These are phyloP conservation scores for Cygnus atratus DNA, from an alignment of 2,113 vertebrate species.

Conservation along the genomic window DNA sequence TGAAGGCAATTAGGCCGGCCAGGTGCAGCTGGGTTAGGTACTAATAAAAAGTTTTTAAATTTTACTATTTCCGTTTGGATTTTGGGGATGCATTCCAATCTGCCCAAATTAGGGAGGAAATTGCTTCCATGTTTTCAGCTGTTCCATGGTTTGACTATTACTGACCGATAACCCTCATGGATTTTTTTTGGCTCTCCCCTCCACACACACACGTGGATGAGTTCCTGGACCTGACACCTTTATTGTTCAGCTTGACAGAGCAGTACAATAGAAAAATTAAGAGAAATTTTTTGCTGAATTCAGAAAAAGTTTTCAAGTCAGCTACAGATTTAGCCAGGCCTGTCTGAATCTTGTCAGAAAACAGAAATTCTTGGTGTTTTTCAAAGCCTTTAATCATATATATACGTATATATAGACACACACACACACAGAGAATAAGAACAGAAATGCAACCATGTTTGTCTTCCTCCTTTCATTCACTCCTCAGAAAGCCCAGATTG, in stretches of 20 bases:
- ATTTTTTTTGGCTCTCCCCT: not conserved
- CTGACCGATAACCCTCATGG: not conserved
- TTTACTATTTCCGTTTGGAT: slow-evolving; percentile 94
- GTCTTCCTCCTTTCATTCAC: not conserved
- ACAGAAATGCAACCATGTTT: not conserved
- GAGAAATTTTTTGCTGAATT: too few species aligned
- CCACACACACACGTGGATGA: not conserved
- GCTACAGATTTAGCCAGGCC: not conserved
- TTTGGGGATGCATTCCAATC: slow-evolving; percentile 83
- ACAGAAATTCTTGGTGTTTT: not conserved
- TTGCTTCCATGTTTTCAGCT: slow-evolving; percentile 77
- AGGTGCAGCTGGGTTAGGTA: slow-evolving; percentile 90
- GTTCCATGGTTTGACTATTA: slow-evolving; percentile 66
- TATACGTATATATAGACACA: not conserved
- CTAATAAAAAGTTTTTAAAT: slow-evolving; percentile 91
- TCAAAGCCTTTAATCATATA: not conserved
- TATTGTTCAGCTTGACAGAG: slow-evolving; percentile 1
- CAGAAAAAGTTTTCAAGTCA: not conserved
- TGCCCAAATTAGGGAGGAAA: slow-evolving; percentile 86
- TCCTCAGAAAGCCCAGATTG: not conserved
- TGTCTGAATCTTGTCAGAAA: not conserved
- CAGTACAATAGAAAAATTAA: not conserved
- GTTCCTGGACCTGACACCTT: not conserved
- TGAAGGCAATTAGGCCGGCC: slow-evolving; percentile 92
- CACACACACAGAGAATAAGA: not conserved